Evolutionary conservation across 2,797 vertebrate species (phyloP).

Genomic region (Semotilus atromaculatus): DNA sequence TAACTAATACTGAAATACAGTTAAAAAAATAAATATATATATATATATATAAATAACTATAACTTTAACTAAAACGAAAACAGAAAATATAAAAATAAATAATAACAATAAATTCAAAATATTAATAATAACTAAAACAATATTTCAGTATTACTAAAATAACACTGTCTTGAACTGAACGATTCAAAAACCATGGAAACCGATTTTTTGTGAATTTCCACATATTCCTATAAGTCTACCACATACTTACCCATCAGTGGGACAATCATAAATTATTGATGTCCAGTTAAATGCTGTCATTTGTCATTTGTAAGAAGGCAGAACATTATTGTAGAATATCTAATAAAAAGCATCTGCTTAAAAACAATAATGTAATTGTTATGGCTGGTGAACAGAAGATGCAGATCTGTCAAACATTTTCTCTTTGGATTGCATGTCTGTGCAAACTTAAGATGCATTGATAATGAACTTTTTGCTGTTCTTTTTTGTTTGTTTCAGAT

Average conservation of each 20-base stretch:
- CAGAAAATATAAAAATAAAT: not conserved
- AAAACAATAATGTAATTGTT: not conserved
- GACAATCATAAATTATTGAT: not conserved
- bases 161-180: not conserved
- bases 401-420: not conserved
- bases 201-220: not conserved
- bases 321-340: not conserved
- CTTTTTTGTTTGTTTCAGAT: slow-evolving; percentile 66
- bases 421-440: not conserved
- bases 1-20: not conserved
- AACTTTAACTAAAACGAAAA: not conserved
- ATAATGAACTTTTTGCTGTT: not conserved
- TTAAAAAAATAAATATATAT: too few relatives aligned
- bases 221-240: too few relatives aligned
- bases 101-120: not conserved
- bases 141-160: not conserved
- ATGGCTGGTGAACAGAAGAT: not conserved
- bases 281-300: not conserved
- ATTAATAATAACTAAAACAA: not conserved
- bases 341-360: not conserved
- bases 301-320: not conserved
- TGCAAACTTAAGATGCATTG: not conserved
- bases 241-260: not conserved
- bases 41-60: not conserved
- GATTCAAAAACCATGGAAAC: not conserved